Base-by-base conservation (phyloP, 2,113 vertebrate genomes). In the Silurus meridionalis region DNA sequence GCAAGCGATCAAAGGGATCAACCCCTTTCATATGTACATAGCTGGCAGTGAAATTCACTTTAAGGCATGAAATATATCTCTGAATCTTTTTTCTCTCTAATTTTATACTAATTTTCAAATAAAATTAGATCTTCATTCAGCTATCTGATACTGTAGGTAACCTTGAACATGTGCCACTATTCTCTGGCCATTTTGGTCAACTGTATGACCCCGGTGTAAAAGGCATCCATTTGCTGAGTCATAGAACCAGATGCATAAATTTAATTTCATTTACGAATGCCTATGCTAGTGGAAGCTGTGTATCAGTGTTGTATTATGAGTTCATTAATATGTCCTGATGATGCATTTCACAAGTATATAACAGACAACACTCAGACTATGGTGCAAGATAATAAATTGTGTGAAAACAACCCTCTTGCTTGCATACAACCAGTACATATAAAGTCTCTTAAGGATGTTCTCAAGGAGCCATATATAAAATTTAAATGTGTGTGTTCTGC, bases 1-100 rank as follows among this genome's bases (percentile, higher is more conserved):
- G 0, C 77, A 63, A 11, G 57, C 84, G 72, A 82, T 79, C 15
- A 80, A 7, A 82, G 9, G 6, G 83, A 86, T 28, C 23, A 57
- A 37, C 25, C 25, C 17, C 28, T 23, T 83, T 58, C 15, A 46
- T 48, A 60, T 61, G 57, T 80, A 80, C 61, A 48, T 6, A 58
- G 25, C 53, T 9, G n/a, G 61, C 28, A 60, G 19, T 1, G 0
- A 80, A 37, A 80, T 61, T 8, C 8, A 61, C 19, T 13, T 9
- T 23, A 48, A 23, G 28, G 57, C 57, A 21, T 21, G 57, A 21
- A 60, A 23, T 61, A 46, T 7, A 80, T 13, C 55, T 21, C 46
- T 60, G 8, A 80, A 79, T 9, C 1, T 19, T 52, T 74, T 75
- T 79, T 2, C 37, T 46, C 55, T 46, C 7, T 19, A 58, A 46